Conservation (phyloP, 2,113 vertebrate genomes). For the Mirza zaza region DNA sequence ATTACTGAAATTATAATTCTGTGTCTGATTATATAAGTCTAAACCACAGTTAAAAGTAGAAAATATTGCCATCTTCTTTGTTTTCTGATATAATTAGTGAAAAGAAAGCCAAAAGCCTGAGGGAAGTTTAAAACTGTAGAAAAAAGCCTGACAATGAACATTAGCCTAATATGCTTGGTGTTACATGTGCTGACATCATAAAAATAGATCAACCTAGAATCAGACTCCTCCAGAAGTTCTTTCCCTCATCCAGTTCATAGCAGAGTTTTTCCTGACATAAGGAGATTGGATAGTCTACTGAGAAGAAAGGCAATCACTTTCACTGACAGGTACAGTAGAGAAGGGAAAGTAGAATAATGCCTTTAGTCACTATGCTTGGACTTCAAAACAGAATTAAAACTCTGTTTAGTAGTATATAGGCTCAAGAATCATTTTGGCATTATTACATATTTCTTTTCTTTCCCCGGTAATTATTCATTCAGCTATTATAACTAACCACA, state of each 20-base stretch:
- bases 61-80: background rate
- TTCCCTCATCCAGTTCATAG: background rate
- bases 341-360: background rate
- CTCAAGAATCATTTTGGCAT: constrained; percentile 41
- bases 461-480: constrained; percentile 73
- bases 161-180: background rate
- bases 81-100: background rate
- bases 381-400: constrained; percentile 63
- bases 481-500: constrained; percentile 79
- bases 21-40: background rate
- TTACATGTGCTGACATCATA: background rate
- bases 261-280: constrained; percentile 9
- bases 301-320: background rate
- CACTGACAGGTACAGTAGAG: background rate
- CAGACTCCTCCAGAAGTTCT: background rate
- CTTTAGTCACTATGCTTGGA: background rate
- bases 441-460: constrained; percentile 66
- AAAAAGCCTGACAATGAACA: background rate
- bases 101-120: constrained; percentile 23
- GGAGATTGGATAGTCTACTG: background rate
- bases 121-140: background rate
- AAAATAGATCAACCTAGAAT: background rate
- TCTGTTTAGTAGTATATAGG: constrained; percentile 1
- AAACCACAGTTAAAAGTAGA: background rate
- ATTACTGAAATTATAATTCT: constrained; percentile 21